Conservation (phyloP, 2,113 vertebrate species). For the Himantopus leucocephalus region DNA sequence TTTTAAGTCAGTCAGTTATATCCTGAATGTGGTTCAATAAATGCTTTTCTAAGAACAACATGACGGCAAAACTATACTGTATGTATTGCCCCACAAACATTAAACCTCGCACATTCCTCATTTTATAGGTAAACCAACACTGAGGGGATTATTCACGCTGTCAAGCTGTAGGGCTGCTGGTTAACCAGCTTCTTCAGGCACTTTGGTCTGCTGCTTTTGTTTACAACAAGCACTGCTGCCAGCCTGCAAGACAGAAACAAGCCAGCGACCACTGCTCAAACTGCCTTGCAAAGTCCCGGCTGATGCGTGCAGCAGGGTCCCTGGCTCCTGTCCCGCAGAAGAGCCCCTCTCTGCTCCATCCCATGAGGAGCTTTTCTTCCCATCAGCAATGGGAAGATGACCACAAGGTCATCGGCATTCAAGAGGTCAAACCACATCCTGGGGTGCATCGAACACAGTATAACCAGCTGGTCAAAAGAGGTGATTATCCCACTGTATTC, state of each 20-base stretch:
- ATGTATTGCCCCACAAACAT: neutral
- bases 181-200: neutral
- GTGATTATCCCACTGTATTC: neutral
- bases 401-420: neutral
- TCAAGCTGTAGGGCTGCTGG: neutral
- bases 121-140: neutral
- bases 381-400: neutral
- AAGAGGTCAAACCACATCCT: neutral
- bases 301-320: rapidly evolving
- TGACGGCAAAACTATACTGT: neutral
- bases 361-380: neutral
- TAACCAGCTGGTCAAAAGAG: neutral
- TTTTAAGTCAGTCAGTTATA: neutral
- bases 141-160: neutral
- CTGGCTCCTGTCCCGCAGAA: neutral
- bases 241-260: neutral
- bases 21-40: neutral
- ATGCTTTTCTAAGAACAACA: neutral
- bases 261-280: neutral
- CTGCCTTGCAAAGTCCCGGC: neutral
- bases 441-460: neutral
- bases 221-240: neutral
- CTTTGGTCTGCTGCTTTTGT: neutral
- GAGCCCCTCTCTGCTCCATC: neutral
- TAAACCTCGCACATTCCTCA: neutral